A percentile compares a stretch with the other conserved stretches of the same genome.
These are phyloP conservation scores for Colletes latitarsis DNA, from an alignment of 1,140 invertebrate genomes.

Conservation along the genomic window DNA sequence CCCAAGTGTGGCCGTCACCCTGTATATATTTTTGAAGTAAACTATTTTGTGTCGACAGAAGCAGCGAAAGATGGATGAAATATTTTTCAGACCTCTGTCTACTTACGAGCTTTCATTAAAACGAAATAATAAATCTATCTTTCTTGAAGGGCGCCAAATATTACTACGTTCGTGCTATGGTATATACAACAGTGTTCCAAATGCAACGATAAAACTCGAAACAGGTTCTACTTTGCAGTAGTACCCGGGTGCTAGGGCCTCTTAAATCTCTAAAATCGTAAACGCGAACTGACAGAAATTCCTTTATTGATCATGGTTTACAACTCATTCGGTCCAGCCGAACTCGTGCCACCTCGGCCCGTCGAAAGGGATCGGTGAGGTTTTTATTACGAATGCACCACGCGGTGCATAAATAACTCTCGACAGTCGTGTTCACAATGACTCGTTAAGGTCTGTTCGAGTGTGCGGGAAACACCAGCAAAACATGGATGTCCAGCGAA, in stretches of 20 bases:
- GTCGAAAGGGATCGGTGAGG: neutral
- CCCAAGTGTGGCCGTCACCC: too few species aligned
- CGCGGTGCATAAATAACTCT: constrained; percentile 63
- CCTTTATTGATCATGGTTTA: constrained; percentile 56
- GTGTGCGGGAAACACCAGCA: constrained; percentile 38
- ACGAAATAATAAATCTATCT: too few species aligned
- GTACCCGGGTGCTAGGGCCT: neutral
- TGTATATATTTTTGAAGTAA: too few species aligned
- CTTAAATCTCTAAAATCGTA: constrained; percentile 52
- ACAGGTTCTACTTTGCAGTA: neutral
- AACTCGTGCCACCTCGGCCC: constrained; percentile 37
- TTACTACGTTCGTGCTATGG: too few species aligned
- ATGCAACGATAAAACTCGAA: too few species aligned
- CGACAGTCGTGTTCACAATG: constrained; percentile 56
- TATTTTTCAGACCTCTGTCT: too few species aligned
- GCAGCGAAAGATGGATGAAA: too few species aligned
- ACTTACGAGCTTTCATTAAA: too few species aligned
- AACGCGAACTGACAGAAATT: constrained; percentile 55
- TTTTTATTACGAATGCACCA: constrained; percentile 65
- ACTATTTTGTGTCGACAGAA: too few species aligned
- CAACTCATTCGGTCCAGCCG: constrained; percentile 64
- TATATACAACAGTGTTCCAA: too few species aligned
- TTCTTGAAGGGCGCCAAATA: too few species aligned
- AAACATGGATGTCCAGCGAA: neutral
- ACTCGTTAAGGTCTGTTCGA: constrained; percentile 62